These are phyloP conservation scores for Heliconius hewitsoni DNA, from an alignment of 1,140 invertebrate genomes.

Conservation along the genomic window DNA sequence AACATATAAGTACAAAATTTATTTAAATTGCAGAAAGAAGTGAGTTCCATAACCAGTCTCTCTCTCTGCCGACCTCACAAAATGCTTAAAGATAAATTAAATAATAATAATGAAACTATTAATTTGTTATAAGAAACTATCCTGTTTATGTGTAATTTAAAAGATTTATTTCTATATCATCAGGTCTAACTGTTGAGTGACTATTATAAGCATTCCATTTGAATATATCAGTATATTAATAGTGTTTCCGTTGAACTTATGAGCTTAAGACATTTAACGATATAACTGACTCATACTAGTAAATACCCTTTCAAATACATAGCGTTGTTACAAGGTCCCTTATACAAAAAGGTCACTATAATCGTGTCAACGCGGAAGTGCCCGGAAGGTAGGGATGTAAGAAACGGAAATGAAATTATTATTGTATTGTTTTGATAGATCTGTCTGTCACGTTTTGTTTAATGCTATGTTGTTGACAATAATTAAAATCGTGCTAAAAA, in stretches of 20 bases:
- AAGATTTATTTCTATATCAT: conserved; percentile 2
- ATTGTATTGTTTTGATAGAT: conserved; percentile 28
- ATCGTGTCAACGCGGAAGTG: conserved; percentile 37
- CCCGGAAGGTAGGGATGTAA: conserved; percentile 22
- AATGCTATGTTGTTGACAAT: conserved; percentile 17
- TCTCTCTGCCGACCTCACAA: too few species aligned
- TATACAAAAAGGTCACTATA: conserved; percentile 27
- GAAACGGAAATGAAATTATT: conserved; percentile 32
- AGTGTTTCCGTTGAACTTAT: conserved; percentile 15
- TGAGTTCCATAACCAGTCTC: too few species aligned
- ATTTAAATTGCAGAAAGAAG: too few species aligned
- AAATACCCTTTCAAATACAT: conserved; percentile 32
- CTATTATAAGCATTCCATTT: conserved; percentile 3
- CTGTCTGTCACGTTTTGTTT: conserved; percentile 31
- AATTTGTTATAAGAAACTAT: not conserved
- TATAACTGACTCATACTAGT: conserved; percentile 29
- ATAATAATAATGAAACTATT: not conserved
- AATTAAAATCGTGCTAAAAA: not conserved
- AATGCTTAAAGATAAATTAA: too few species aligned
- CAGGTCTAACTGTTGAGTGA: not conserved
- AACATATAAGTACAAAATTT: too few species aligned
- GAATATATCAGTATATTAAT: conserved; percentile 15
- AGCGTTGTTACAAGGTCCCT: conserved; percentile 14
- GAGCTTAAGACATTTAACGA: conserved; percentile 28
- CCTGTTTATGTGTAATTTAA: not conserved